Evolutionary conservation across 2,113 vertebrate genomes (phyloP), one percentile per base, ranked within the genome.

Genomic region (Colossoma macropomum): DNA sequence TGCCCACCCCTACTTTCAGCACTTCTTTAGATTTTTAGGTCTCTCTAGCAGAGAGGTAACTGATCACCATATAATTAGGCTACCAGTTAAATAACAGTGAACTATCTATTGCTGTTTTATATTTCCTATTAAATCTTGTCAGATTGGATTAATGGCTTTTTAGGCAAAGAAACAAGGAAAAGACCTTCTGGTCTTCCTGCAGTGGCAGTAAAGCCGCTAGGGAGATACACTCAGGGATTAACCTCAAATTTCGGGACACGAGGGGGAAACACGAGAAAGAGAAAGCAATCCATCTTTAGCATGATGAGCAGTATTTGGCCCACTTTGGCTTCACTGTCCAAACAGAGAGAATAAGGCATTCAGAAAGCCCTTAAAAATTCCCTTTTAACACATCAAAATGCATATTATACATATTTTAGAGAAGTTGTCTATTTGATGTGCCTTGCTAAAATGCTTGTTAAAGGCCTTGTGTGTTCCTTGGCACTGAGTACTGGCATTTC

Each of bases 401-500:
- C 68, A 45, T n/a, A 25, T 71, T 41, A 21, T 59, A 59, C 68
- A 71, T 71, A 45, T 71, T 71, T 38, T 41, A 71, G 21, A 15
- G 34, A 59, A 59, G 54, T 59, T 21, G 32, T 32, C 50, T 19
- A 54, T 65, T 25, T 15, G 41, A 66, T 32, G 25, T 48, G 63
- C 34, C 27, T 79, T 34, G 28, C 45, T 23, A 30, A 50, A 78
- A 21, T 50, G 41, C n/a, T 21, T 25, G 32, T 66, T 52, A 79
- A 79, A 54, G 6, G 56, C 28, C 50, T 28, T 23, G 7, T 19
- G 30, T 59, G 50, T 56, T 45, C 19, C 8, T 25, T 41, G 48
- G 30, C 15, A 27, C 12, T 4, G 1, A 2, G 23, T 60, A 28
- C 28, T 15, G 59, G 23, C 13, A 78, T 34, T 79, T 34, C 23